Evolutionary conservation across 2,113 vertebrate species (phyloP), one percentile per base, ranked within the genome.

Genomic region (Copsychus sechellarum): DNA sequence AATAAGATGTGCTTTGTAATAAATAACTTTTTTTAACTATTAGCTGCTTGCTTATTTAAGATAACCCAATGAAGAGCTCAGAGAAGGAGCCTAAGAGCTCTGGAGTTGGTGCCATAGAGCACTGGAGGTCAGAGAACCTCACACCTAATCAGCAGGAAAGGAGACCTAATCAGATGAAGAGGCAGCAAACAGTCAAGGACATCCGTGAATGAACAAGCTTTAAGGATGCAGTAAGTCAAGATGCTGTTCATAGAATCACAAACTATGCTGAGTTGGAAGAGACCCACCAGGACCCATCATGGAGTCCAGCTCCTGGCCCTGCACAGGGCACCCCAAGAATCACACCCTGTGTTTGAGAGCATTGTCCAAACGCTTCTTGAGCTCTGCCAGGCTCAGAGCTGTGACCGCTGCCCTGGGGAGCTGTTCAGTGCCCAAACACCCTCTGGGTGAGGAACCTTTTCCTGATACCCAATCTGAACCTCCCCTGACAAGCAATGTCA

Each of bases 401-500:
- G 60, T 24, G 12, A 36, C 3, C 58, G 6, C 21, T 10, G 3
- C 42, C 31, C 22, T 19, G 10, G 42, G 48, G 50, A 50, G 12
- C n/a, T 51, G 26, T 19, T 16, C 67, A 33, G 4, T 36, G 34
- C 43, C 43, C 58, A 50, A 0, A 0, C 26, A 57, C 10, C 11
- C 12, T 28, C 8, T 4, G 26, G 22, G 13, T 8, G 19, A 51
- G 11, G 7, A 81, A 6, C 33, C 9, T 20, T 43, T 28, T 20
- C 36, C 45, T 29, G 5, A n/a, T 5, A 21, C 0, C 53, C 61
- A 29, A 1, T 28, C 33, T 38, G 11, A 66, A 25, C 38, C 7
- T 12, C 2, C 9, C 42, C 45, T 28, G 23, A 29, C 28, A 28
- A 5, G 2, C 1, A 31, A 5, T 3, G 0, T 18, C 8, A 8